These are phyloP conservation scores for Oscheius sp. DNA, from an alignment of 1,140 invertebrate species.

Conservation along the genomic window DNA sequence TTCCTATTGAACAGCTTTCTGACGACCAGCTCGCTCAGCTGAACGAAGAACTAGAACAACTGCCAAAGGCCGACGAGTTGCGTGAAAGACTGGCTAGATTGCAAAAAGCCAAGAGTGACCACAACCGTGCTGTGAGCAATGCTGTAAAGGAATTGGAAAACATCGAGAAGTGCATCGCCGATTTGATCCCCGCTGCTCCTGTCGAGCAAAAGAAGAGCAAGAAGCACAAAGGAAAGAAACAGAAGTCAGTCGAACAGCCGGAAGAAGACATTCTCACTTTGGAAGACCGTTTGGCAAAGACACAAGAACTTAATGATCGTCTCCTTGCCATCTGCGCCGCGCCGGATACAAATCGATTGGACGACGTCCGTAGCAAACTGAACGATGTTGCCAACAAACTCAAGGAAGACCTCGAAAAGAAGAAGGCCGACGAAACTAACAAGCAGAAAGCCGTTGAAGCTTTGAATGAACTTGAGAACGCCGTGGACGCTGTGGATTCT, in stretches of 20 bases:
- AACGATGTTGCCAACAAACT: background rate
- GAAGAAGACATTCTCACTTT: conserved; percentile 11
- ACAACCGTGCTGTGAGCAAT: conserved; percentile 15
- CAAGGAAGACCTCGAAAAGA: background rate
- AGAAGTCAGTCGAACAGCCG: background rate
- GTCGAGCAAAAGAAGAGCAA: conserved; percentile 15
- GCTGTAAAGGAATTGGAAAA: conserved; percentile 1
- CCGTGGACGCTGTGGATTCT: background rate
- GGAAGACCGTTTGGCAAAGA: background rate
- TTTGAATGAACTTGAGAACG: conserved; percentile 6
- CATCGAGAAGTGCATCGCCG: background rate
- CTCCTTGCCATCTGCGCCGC: background rate
- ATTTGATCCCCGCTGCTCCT: background rate
- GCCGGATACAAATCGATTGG: background rate
- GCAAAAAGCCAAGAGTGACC: conserved; percentile 25
- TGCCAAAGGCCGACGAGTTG: conserved; percentile 14
- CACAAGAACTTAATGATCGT: conserved; percentile 6
- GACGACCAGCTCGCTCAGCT: conserved; percentile 10
- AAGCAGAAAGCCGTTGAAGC: conserved; percentile 17
- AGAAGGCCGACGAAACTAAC: conserved; percentile 13
- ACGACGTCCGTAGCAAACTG: conserved; percentile 19
- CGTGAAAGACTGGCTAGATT: conserved; percentile 6
- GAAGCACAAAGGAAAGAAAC: conserved; percentile 17
- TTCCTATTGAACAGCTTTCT: conserved; percentile 13
- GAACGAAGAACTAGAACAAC: conserved; percentile 8